Evolutionary conservation across 2,888 invertebrate genomes (phyloP), one percentile per base, ranked within the genome.

Genomic region (Nowickia ferox): DNA sequence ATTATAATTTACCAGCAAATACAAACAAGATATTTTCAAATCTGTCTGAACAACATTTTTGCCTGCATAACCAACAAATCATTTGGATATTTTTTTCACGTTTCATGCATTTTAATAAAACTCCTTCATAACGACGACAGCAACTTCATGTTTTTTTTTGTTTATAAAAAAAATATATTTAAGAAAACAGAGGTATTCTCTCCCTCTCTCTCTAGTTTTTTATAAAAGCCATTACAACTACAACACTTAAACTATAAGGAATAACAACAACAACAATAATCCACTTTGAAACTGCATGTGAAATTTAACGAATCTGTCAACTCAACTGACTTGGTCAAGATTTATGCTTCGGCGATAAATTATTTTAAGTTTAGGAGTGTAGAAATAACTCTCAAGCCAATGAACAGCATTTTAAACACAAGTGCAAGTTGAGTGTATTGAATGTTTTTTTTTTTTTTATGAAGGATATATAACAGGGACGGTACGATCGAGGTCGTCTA

Each of bases 261-360:
- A 19, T 46, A 57, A 48, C 19, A 59, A 59, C 53, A 66, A 17
- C 9, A 74, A 11, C 15, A 48, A 74, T 19, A 69, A 22, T 63
- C 22, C 61, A 77, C 53, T 81, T 68, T 80, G 76, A 85, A 81
- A 81, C 61, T 72, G 42, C 72, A 55, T 79, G 61, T 76, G 65
- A 83, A 83, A 83, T 80, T 80, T 86, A 86, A 86, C 86, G 83
- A 86, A 86, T 86, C 83, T 86, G 86, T 86, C 86, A 86, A 86
- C 86, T 83, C 76, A 76, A 83, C 78, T 83, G 86, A 83, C 86
- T 86, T 68, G 76, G 79, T 61, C 76, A 86, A 83, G 86, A 86
- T 86, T 86, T 86, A 86, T 86, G 86, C 66, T 63, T 61, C 17
- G 63, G 38, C 83, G 86, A 86, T 86, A 86, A 86, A 86, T 83